Conservation (phyloP, 2,888 invertebrate species). For the Anorthoa munda region DNA sequence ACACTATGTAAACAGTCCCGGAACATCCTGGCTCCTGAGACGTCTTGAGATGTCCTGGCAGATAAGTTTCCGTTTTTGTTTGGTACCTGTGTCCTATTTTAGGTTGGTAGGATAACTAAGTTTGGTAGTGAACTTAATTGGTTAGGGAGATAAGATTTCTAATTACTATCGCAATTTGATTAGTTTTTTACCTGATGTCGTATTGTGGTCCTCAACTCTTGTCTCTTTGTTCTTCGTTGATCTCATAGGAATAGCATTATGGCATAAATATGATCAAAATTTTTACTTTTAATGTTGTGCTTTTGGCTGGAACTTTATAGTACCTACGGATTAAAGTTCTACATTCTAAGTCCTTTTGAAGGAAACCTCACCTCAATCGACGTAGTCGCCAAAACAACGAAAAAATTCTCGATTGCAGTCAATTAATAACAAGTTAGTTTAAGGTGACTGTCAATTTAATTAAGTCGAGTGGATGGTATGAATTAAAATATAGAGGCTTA, state of each 20-base stretch:
- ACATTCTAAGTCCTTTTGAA: no score
- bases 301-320: background rate
- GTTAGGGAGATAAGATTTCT: background rate
- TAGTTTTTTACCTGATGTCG: no score
- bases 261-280: no score
- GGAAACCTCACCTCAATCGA: no score
- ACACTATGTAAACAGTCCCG: slow-evolving; percentile 29
- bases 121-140: background rate
- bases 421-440: no score
- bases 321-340: background rate
- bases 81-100: background rate
- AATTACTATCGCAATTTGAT: no score
- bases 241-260: background rate
- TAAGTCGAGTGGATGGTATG: no score
- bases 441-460: no score
- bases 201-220: background rate
- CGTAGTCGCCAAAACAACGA: no score
- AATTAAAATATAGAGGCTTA: no score
- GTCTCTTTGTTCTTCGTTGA: background rate
- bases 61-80: slow-evolving; percentile 7
- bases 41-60: slow-evolving; percentile 6
- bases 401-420: no score
- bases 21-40: slow-evolving; percentile 16
- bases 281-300: background rate
- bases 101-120: no score